Percentiles rank a stretch among this genome's conserved stretches.
These are phyloP conservation scores for Dendrocincla fuliginosa DNA, from an alignment of 2,797 vertebrate genomes.

Conservation along the genomic window DNA sequence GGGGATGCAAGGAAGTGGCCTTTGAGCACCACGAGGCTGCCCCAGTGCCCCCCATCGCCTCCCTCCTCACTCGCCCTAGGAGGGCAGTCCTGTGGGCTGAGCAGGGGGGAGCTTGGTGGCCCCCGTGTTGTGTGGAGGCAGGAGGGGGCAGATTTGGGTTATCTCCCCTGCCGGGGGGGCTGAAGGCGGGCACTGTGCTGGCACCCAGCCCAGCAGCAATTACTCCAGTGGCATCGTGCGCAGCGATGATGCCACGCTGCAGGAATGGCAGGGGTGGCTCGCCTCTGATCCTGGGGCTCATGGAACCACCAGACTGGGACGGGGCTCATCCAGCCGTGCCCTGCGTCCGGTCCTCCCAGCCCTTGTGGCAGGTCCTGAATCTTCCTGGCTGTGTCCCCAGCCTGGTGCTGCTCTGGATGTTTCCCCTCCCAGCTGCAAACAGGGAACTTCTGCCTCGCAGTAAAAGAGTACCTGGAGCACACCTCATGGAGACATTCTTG, in stretches of 20 bases:
- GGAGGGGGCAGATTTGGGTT: neutral
- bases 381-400: fast-evolving
- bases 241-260: slow-evolving; percentile 2
- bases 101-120: fast-evolving
- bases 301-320: neutral
- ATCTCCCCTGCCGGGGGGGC: neutral
- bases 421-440: fast-evolving
- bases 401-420: neutral
- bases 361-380: neutral
- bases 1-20: neutral
- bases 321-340: neutral
- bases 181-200: neutral
- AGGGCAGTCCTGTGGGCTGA: neutral
- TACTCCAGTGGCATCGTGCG: neutral
- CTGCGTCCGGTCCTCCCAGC: fast-evolving
- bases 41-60: neutral
- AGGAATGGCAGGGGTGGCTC: slow-evolving; percentile 28
- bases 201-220: neutral
- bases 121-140: neutral
- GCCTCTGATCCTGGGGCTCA: neutral
- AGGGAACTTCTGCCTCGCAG: neutral
- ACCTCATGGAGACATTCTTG: fast-evolving
- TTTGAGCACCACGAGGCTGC: fast-evolving
- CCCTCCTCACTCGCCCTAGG: neutral
- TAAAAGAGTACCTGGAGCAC: fast-evolving